These are phyloP conservation scores for Scrobipalpa costella DNA, from an alignment of 2,888 invertebrate species.

Conservation along the genomic window DNA sequence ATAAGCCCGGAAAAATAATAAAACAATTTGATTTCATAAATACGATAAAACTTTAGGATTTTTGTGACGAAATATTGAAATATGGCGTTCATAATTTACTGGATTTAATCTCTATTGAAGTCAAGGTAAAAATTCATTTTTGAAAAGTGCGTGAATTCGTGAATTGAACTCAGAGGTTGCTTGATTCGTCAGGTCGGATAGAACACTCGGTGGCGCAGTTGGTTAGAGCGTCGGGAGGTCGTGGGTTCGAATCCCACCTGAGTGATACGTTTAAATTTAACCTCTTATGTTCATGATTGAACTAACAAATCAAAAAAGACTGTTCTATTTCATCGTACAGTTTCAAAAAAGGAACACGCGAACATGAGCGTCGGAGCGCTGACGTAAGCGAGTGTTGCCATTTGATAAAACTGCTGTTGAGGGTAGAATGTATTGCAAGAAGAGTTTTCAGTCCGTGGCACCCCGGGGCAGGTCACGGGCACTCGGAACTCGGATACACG, in stretches of 20 bases:
- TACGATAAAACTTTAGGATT: neutral
- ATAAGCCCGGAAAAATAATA: neutral
- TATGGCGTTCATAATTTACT: constrained; percentile 5
- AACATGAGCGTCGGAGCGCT: no score
- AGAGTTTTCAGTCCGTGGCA: neutral
- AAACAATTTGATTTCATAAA: neutral
- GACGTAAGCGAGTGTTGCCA: neutral
- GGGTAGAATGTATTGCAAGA: neutral
- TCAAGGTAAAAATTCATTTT: no score
- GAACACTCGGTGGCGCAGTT: no score
- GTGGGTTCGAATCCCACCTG: no score
- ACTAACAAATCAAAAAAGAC: neutral
- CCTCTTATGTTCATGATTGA: no score
- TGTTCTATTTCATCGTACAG: neutral
- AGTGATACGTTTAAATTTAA: no score
- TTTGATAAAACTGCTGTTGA: neutral
- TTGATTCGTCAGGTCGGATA: no score
- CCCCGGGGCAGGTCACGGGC: constrained; percentile 44
- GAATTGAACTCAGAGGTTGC: no score
- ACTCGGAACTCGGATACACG: constrained; percentile 57
- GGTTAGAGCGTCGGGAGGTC: no score
- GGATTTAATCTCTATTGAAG: neutral
- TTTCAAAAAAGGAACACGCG: neutral
- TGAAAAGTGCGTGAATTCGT: no score
- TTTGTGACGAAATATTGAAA: constrained; percentile 10